Base-by-base conservation (phyloP, 2,888 invertebrate species). In the Malachius bipustulatus region DNA sequence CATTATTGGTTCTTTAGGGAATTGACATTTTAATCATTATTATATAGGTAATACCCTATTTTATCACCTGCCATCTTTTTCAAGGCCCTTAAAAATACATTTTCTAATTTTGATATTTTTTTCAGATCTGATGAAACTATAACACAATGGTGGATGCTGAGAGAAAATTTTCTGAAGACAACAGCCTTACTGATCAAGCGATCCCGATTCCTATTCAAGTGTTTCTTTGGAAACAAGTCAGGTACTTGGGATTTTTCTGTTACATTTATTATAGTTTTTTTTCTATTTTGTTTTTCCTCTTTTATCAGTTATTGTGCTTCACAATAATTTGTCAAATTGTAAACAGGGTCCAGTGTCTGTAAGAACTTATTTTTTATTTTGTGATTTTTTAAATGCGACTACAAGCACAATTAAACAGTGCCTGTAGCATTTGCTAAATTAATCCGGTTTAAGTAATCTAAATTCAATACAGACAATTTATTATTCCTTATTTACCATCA, bases 161-260 rank as follows among this genome's bases (percentile, higher is more conserved):
- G 2, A 32, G 31, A 38, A 26, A 32, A 32, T 40, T 37, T 16
- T 55, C 63, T 26, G 43, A 62, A 52, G 81, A 82, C 48, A 76
- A 75, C 48, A 68, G 72, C 26, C 68, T 73, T 50, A 72, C 73
- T 46, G 87, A 87, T 52, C 78, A 84, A 54, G 73, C 79, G 36
- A 70, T 97, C 42, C 97, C 97, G 1, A 81, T 96, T 43, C 89
- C 96, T 2, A 89, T 97, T 40, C 97, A 97, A 66, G 85, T 90
- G 52, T 97, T 94, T 66, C 73, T 97, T 41, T 97, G 97, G 97
- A 75, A 89, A 50, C 94, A 96, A 69, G 87, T 91, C 44, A 77
- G 79, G 82, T 82, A 54, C 45, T 51, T 47, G n/a, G n/a, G n/a
- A n/a, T 10, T 4, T 24, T 14, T 36, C 10, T 26, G 16, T 19